Evolutionary conservation across 2,797 vertebrate species (phyloP).

Genomic region (Allobates femoralis): DNA sequence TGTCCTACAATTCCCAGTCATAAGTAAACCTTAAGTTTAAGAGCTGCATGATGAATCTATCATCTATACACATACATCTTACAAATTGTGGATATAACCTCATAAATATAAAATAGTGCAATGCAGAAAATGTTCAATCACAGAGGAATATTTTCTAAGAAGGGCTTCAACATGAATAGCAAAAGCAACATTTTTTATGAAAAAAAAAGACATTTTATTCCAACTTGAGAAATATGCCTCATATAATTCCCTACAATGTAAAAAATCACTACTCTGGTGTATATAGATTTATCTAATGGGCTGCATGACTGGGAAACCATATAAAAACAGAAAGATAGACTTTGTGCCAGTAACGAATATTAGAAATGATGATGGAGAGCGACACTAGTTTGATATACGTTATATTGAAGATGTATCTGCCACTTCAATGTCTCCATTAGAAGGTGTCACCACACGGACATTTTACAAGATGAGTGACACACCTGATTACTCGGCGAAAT

Average conservation of each 20-base stretch:
- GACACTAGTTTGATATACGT: not conserved
- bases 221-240: not conserved
- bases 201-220: not conserved
- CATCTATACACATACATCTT: not conserved
- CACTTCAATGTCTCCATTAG: constrained; percentile 11
- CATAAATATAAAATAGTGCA: not conserved
- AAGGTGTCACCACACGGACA: not conserved
- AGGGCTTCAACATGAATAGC: not conserved
- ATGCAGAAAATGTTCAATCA: not conserved
- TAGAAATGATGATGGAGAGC: not conserved
- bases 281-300: not conserved
- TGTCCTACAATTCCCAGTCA: not conserved
- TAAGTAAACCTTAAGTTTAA: not conserved
- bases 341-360: not conserved
- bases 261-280: not conserved
- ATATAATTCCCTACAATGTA: not conserved
- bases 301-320: not conserved
- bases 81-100: not conserved
- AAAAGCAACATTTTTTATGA: constrained; percentile 20
- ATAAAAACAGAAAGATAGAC: not conserved
- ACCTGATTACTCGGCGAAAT: not conserved
- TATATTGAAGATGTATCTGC: not conserved
- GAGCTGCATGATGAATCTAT: not conserved
- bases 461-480: not conserved
- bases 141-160: not conserved